Evolutionary conservation across 2,888 invertebrate genomes (phyloP), one percentile per base, ranked within the genome.

Genomic region (Cordylochernes scorpioides): DNA sequence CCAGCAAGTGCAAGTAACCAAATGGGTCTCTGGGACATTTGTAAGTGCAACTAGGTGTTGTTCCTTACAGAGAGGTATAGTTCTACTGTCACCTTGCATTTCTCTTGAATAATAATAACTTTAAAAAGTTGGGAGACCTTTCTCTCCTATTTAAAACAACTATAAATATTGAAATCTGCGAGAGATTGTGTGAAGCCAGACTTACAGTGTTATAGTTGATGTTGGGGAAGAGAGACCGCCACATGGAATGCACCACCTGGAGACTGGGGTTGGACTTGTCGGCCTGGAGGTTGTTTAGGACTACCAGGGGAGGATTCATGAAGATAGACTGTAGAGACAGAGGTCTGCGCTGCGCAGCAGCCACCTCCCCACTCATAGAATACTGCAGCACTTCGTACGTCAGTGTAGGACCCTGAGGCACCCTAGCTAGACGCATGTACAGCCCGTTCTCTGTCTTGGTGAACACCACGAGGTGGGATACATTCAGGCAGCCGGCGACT

Each of bases 161-260:
- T 22, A 12, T 14, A 22, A 6, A 22, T 22, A 22, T 5, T 22
- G 4, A 22, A 5, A 13, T 13, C 5, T 22, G 14, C 5, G 14
- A 22, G 14, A 12, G 4, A 5, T 2, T 22, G 5, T 22, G 12
- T 4, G 14, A 22, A 18, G 27, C 24, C 25, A 36, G 17, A 17
- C 31, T 59, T 52, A 78, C 78, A 44, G 69, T 73, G 18, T 80
- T 74, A 36, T 94, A 67, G 53, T 94, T 91, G 30, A 97, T 82
- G 0, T 80, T 71, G 0, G 94, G 94, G 50, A 94, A 94, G 84
- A 97, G 82, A 47, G 88, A 91, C 58, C 94, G 91, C 50, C 97
- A 86, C 61, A 82, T 86, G 9, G 77, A 71, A 3, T 88, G 71
- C 69, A 88, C 80, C 12, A 97, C 58, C 45, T 82, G 77, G 51